Conservation (phyloP, 2,797 vertebrate genomes). For the Schizothorax lantsangensis region DNA sequence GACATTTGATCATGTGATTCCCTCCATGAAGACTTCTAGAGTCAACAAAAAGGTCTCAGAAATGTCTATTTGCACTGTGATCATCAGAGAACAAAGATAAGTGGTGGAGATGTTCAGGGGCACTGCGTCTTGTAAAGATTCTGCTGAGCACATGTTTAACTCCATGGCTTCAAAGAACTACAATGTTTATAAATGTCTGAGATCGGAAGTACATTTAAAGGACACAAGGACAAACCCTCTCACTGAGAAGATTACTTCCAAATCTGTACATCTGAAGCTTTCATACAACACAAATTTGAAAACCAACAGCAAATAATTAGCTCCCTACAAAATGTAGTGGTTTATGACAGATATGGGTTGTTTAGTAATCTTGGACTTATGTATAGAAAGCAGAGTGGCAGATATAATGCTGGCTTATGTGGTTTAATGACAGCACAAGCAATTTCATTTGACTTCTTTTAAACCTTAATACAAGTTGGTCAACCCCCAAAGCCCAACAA, state of each 20-base stretch:
- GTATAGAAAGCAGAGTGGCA: neutral
- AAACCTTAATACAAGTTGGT: neutral
- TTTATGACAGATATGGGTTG: neutral
- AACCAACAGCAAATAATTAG: neutral
- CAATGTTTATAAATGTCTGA: neutral
- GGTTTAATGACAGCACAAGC: neutral
- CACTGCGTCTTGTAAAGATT: neutral
- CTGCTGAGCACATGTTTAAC: neutral
- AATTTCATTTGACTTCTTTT: neutral
- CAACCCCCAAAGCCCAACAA: neutral
- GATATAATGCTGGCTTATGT: neutral
- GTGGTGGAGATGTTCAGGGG: neutral
- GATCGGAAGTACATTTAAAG: neutral
- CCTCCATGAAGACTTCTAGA: neutral
- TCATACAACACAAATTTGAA: neutral
- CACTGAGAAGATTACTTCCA: neutral
- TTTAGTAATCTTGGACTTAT: neutral
- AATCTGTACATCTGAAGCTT: neutral
- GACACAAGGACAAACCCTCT: neutral
- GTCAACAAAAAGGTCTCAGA: neutral
- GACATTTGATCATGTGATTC: neutral
- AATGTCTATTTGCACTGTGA: slow-evolving; percentile 9
- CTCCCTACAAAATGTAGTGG: neutral
- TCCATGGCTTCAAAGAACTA: neutral
- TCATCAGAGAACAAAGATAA: slow-evolving; percentile 6